Percentiles rank a stretch among this genome's conserved stretches.
These are phyloP conservation scores for Byasa hedistus DNA, from an alignment of 2,888 invertebrate species.

Conservation along the genomic window DNA sequence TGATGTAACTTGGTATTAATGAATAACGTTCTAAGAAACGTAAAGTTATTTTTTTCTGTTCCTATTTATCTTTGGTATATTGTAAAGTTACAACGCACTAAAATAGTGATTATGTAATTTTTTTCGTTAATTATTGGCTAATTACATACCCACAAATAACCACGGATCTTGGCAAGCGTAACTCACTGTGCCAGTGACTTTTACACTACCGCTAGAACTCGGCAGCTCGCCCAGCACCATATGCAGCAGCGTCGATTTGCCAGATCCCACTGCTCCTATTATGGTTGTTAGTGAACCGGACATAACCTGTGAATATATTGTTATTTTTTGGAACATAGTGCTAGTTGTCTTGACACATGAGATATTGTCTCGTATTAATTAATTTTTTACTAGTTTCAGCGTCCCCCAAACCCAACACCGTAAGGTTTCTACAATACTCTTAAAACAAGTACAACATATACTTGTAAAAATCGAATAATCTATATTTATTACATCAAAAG, in stretches of 20 bases:
- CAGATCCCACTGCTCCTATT: constrained; percentile 81
- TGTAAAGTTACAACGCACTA: too few relatives aligned
- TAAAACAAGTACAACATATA: too few relatives aligned
- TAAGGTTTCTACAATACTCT: too few relatives aligned
- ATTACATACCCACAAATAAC: constrained; percentile 85
- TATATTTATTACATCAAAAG: constrained; percentile 50
- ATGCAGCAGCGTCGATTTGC: constrained; percentile 81
- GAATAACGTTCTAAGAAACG: neutral
- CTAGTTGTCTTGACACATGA: too few relatives aligned
- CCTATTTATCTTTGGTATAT: neutral
- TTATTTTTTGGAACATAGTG: neutral
- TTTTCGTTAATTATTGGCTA: too few relatives aligned
- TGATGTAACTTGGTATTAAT: too few relatives aligned
- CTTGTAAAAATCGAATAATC: neutral
- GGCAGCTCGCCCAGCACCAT: constrained; percentile 88
- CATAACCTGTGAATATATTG: constrained; percentile 44
- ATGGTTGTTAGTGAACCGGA: constrained; percentile 79
- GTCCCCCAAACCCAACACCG: too few relatives aligned
- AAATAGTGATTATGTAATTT: too few relatives aligned
- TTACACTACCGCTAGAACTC: constrained; percentile 79
- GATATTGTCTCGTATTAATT: too few relatives aligned
- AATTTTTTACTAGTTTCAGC: too few relatives aligned
- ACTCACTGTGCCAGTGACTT: constrained; percentile 82
- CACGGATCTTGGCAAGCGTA: constrained; percentile 93
- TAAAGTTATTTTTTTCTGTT: neutral